Conservation (phyloP, 2,113 vertebrate genomes). For the Paracanthobrama guichenoti region DNA sequence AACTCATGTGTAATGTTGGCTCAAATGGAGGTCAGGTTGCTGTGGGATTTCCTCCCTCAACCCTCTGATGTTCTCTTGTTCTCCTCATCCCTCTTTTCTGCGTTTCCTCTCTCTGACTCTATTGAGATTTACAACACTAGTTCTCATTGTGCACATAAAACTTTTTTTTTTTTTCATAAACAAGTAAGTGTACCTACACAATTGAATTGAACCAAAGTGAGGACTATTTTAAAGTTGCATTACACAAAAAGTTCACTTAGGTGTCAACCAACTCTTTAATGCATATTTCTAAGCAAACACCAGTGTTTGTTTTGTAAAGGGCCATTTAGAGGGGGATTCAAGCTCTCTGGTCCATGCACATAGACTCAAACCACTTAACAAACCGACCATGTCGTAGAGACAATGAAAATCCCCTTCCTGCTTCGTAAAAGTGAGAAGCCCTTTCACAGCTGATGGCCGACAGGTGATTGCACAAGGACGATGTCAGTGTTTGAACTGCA, state of each 20-base stretch:
- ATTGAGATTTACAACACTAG: conserved; percentile 51
- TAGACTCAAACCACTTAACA: conserved; percentile 33
- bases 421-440: conserved; percentile 39
- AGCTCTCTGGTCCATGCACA: neutral
- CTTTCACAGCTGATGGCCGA: conserved; percentile 33
- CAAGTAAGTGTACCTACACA: neutral
- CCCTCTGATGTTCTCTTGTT: conserved; percentile 54
- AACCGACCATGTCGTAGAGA: conserved; percentile 13
- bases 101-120: conserved; percentile 37
- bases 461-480: conserved; percentile 46
- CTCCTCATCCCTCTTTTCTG: conserved; percentile 41
- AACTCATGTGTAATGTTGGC: conserved; percentile 24
- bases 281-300: conserved; percentile 33
- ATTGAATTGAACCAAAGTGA: neutral
- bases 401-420: conserved; percentile 41
- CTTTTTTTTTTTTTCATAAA: neutral
- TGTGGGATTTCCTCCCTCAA: conserved; percentile 77
- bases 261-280: conserved; percentile 4
- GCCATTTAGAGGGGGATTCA: conserved; percentile 37
- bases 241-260: conserved; percentile 51
- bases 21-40: conserved; percentile 72
- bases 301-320: conserved; percentile 39
- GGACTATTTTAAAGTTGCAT: neutral
- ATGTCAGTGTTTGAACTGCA: conserved; percentile 33
- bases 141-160: neutral